phyloP scores from a whole-genome alignment of 2,888 invertebrate species.

The Andrena trimmerana region DNA sequence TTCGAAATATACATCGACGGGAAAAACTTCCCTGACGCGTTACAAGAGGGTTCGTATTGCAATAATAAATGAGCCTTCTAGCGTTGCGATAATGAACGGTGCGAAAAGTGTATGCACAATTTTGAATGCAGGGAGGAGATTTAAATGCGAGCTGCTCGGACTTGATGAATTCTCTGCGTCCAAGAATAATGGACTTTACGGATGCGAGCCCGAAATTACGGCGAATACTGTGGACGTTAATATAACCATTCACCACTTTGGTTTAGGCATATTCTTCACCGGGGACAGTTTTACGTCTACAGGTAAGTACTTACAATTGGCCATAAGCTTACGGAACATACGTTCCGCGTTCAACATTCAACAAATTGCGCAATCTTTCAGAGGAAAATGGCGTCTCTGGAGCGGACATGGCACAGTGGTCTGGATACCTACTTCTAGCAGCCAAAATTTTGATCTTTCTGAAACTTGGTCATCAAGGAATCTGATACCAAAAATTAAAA shows the following conservation, averaged over 20 bases:
- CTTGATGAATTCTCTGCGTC: neutral
- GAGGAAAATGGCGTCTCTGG: no score
- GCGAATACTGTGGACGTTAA: slow-evolving; percentile 32
- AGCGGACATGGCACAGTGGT: no score
- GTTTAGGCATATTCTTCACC: slow-evolving; percentile 69
- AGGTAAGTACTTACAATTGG: slow-evolving; percentile 54
- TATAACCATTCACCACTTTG: slow-evolving; percentile 60
- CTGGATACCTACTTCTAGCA: no score
- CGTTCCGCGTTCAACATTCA: no score
- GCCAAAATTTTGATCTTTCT: no score
- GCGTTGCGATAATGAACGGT: no score
- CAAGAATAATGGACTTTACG: no score
- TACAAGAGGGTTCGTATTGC: neutral
- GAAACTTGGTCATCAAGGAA: no score
- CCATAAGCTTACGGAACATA: no score
- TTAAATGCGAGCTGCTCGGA: fast-evolving
- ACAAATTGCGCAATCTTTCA: no score
- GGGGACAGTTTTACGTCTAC: slow-evolving; percentile 35
- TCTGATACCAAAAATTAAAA: no score
- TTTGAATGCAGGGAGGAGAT: slow-evolving; percentile 2
- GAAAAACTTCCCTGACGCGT: neutral
- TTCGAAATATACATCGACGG: neutral
- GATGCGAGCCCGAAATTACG: slow-evolving; percentile 54
- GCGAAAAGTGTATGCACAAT: neutral
- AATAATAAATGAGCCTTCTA: no score